phyloP scores from a whole-genome alignment of 2,888 invertebrate genomes.

The Cosmopolites sordidus region DNA sequence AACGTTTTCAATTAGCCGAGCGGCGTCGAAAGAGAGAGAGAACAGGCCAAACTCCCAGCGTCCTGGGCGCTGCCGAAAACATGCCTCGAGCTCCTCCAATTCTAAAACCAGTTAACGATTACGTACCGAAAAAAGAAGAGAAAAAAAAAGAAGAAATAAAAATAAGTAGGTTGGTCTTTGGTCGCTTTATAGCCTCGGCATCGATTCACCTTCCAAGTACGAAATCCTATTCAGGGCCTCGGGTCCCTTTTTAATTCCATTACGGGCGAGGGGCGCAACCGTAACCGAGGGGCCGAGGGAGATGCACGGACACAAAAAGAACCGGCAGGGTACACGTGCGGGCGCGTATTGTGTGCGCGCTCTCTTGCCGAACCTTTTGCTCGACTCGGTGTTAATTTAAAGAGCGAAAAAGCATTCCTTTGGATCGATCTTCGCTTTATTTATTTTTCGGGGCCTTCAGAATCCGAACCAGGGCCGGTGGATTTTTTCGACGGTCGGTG shows the following conservation, averaged over 20 bases:
- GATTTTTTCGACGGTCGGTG: no score
- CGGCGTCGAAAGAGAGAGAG: no score
- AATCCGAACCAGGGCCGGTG: background rate
- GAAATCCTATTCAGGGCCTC: conserved; percentile 4
- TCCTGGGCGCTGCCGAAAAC: conserved; percentile 1
- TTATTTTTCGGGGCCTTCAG: background rate
- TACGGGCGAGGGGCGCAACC: conserved; percentile 2
- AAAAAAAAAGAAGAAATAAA: conserved; percentile 1
- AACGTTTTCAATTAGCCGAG: no score
- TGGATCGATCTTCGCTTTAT: conserved; percentile 1
- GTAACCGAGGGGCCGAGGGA: no score
- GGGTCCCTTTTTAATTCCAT: conserved; percentile 19
- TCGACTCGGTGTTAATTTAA: conserved; percentile 1
- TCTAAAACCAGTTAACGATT: conserved; percentile 4
- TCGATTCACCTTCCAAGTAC: conserved; percentile 13
- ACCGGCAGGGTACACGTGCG: conserved; percentile 24
- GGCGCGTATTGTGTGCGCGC: conserved; percentile 15
- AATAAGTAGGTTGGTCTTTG: conserved; percentile 6
- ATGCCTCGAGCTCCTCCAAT: background rate
- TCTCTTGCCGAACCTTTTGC: background rate
- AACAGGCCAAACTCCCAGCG: no score
- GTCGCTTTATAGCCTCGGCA: conserved; percentile 4
- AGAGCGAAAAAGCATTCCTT: conserved; percentile 2
- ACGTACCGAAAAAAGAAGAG: conserved; percentile 1
- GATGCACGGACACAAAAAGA: conserved; percentile 12